Evolutionary conservation across 2,797 vertebrate genomes (phyloP).

Genomic region (Holocentrus rufus): DNA sequence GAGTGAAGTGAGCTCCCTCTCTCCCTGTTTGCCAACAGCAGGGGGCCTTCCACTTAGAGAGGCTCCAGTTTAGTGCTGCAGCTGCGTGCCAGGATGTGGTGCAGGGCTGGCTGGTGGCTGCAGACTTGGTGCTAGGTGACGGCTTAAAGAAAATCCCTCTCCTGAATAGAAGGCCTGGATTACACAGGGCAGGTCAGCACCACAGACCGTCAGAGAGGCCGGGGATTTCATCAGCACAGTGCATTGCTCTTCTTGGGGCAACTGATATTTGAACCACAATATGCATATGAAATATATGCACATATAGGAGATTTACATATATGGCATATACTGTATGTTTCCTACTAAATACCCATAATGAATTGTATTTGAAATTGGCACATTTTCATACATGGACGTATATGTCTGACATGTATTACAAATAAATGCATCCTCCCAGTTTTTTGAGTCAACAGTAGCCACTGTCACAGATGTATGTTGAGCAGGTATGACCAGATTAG

Average conservation of each 20-base stretch:
- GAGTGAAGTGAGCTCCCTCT: slow-evolving; percentile 38
- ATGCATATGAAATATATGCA: no score
- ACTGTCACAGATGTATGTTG: no score
- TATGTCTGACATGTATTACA: no score
- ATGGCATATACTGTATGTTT: no score
- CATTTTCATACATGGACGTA: no score
- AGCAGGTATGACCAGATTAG: no score
- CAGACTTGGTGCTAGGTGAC: slow-evolving; percentile 66
- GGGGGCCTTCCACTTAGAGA: slow-evolving; percentile 57
- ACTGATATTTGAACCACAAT: slow-evolving; percentile 48
- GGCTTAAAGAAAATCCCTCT: slow-evolving; percentile 76
- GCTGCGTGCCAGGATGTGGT: slow-evolving; percentile 66
- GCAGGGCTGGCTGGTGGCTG: slow-evolving; percentile 54
- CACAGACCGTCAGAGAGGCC: slow-evolving; percentile 29
- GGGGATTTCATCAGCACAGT: slow-evolving; percentile 31
- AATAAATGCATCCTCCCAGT: no score
- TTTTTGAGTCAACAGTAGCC: no score
- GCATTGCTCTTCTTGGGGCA: slow-evolving; percentile 21
- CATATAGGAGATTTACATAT: no score
- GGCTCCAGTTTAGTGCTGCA: slow-evolving; percentile 44
- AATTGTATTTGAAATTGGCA: no score
- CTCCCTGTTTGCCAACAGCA: slow-evolving; percentile 57
- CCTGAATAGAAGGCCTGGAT: slow-evolving; percentile 71
- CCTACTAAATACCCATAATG: no score
- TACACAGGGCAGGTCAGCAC: slow-evolving; percentile 57